A percentile compares a stretch with the other conserved stretches of the same genome.
Evolutionary conservation across 2,888 invertebrate species (phyloP).

Genomic region (Drosophila conformis): DNA sequence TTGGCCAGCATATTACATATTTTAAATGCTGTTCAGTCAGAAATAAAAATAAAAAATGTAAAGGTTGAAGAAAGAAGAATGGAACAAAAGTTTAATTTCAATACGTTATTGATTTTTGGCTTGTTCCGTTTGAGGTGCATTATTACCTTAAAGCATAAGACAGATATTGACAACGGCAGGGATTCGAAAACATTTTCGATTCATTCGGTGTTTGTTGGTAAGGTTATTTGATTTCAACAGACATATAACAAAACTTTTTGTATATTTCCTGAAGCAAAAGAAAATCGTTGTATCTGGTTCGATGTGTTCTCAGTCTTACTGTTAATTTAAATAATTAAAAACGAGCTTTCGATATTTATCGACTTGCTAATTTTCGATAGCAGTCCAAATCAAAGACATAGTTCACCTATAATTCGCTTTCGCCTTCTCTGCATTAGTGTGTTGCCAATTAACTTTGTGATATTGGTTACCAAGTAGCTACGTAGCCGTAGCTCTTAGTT

Average conservation of each 20-base stretch:
- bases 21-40: neutral
- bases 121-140: neutral
- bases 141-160: neutral
- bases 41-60: neutral
- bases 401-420: neutral
- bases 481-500: conserved; percentile 3
- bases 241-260: neutral
- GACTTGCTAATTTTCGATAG: neutral
- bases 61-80: neutral
- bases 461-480: neutral
- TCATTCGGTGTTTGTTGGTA: neutral
- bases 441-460: conserved; percentile 11
- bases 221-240: neutral
- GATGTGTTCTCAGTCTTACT: neutral
- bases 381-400: neutral
- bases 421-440: conserved; percentile 2
- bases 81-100: neutral
- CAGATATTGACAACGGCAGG: neutral
- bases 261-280: neutral
- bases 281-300: neutral
- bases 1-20: neutral
- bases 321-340: neutral
- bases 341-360: neutral
- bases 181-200: neutral
- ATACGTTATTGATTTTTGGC: neutral